phyloP scores from a whole-genome alignment of 2,797 vertebrate genomes.

The Hydrocynus forskahlii region DNA sequence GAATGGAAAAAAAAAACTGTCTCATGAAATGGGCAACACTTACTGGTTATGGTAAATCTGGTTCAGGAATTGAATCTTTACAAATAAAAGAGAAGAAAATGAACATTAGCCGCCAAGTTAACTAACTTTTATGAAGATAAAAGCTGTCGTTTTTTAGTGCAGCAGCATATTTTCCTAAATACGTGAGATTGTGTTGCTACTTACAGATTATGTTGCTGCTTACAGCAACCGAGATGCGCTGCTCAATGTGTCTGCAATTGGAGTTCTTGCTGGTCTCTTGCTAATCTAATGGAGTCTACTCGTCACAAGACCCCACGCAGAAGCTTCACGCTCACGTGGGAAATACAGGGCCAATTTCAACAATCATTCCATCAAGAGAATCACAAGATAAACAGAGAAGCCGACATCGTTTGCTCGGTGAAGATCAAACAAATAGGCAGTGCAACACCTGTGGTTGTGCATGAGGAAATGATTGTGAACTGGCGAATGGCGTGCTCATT shows the following conservation, averaged over 20 bases:
- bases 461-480: slow-evolving; percentile 39
- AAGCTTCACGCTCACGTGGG: slow-evolving; percentile 15
- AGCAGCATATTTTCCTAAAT: slow-evolving; percentile 25
- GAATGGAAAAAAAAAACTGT: not conserved
- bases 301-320: slow-evolving; percentile 29
- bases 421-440: slow-evolving; percentile 57
- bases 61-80: slow-evolving; percentile 14
- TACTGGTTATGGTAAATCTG: slow-evolving; percentile 10
- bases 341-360: slow-evolving; percentile 50
- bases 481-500: slow-evolving; percentile 36
- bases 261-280: slow-evolving; percentile 20
- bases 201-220: not conserved
- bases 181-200: slow-evolving; percentile 34
- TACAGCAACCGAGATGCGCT: slow-evolving; percentile 13
- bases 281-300: slow-evolving; percentile 43
- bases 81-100: not conserved
- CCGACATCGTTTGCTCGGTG: slow-evolving; percentile 56
- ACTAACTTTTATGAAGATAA: slow-evolving; percentile 38
- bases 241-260: slow-evolving; percentile 23
- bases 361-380: slow-evolving; percentile 67
- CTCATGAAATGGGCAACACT: not conserved
- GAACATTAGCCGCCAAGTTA: slow-evolving; percentile 33
- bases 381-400: slow-evolving; percentile 57
- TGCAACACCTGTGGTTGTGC: slow-evolving; percentile 48
- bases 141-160: slow-evolving; percentile 27